Evolutionary conservation across 2,888 invertebrate species (phyloP), one percentile per base, ranked within the genome.

Genomic region (Amblyjoppa proteus): DNA sequence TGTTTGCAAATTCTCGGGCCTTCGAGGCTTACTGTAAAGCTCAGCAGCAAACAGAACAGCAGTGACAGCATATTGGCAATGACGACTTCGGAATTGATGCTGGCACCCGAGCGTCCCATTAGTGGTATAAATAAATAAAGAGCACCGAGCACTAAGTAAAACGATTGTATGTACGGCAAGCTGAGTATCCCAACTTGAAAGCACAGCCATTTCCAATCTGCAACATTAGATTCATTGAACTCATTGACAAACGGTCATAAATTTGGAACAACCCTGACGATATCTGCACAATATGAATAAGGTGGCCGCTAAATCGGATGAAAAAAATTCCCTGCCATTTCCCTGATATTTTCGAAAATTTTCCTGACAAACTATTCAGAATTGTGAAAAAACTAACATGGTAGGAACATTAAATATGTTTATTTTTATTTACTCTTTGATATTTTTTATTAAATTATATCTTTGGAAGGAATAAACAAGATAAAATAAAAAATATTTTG

Each of bases 81-180:
- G 80, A 96, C 93, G 79, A 97, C 94, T 94, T 98, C 98, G 1
- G 97, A 96, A 91, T 96, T 96, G 83, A 96, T 95, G 73, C 95
- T 95, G 45, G 96, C 95, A 73, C 97, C 97, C 51, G 96, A 95
- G 90, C 98, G 95, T 2, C 97, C 98, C 96, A 97, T 96, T 88
- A 98, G 95, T 7, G 98, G 98, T 89, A 97, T 96, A 91, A 98
- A 96, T 93, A 97, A 95, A 92, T 96, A 95, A 84, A 97, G 95
- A 88, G 96, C 96, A 89, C 96, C 96, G 91, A 97, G 95, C 89
- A 96, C 94, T 91, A 97, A 95, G 94, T 97, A 97, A 90, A 96
- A 95, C 73, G 96, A 95, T 93, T 97, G 96, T 86, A 96, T 95
- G 88, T 96, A 95, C 38, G 97, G 97, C 89, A 96, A 89, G 61